Evolutionary conservation across 2,113 vertebrate species (phyloP).

Genomic region (Colistium nudipinnis): DNA sequence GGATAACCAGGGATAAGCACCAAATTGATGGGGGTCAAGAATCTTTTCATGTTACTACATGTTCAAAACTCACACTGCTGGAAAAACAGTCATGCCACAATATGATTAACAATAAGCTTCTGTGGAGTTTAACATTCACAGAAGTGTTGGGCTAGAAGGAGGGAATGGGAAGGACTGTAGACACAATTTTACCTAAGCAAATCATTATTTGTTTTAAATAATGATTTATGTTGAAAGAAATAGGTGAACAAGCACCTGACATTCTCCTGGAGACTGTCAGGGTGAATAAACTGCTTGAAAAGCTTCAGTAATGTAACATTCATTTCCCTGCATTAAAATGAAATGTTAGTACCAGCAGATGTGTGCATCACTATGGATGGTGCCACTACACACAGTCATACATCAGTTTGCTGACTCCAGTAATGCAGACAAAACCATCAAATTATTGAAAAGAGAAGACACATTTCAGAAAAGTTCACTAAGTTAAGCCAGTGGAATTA

Average conservation of each 20-base stretch:
- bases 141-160: too few relatives aligned
- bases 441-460: neutral
- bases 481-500: too few relatives aligned
- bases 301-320: neutral
- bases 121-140: neutral
- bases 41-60: neutral
- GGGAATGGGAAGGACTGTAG: neutral
- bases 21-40: neutral
- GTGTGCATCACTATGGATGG: conserved; percentile 27
- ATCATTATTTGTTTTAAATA: conserved; percentile 46
- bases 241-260: conserved; percentile 7
- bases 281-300: conserved; percentile 11
- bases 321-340: neutral
- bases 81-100: neutral
- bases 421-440: conserved; percentile 17
- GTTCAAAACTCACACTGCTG: neutral
- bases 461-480: neutral
- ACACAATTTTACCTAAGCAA: neutral
- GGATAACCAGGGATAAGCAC: neutral
- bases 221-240: conserved; percentile 32
- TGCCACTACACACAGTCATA: conserved; percentile 13
- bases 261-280: neutral
- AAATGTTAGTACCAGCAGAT: conserved; percentile 39
- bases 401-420: conserved; percentile 41
- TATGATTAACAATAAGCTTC: neutral